Base-by-base conservation (phyloP, 2,113 vertebrate genomes). In the Otis tarda region DNA sequence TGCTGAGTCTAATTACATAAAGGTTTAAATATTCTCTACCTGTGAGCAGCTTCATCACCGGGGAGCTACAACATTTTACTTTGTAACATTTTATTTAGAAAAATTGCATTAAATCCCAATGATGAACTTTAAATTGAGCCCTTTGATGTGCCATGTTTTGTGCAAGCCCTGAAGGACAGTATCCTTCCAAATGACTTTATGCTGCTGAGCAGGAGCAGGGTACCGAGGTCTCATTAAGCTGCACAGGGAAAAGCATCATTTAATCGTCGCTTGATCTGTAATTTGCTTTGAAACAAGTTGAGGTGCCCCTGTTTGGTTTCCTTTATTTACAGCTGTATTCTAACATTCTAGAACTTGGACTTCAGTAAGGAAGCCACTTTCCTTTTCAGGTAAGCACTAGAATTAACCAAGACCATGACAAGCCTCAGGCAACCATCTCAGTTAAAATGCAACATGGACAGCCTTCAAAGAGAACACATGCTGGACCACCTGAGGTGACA, bases 261-360 rank as follows among this genome's bases (percentile, higher is more conserved):
- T 89, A 82, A 70, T 52, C 53, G 63, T n/a, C 41, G 23, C 1
- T 9, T 6, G 12, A 91, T 33, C 69, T 11, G 2, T 11, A 35
- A 21, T 25, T 60, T 79, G 55, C 56, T 60, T 31, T 76, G 28
- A 60, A 91, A 84, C 33, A 65, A 87, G 22, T 7, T 1, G 15
- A 79, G 43, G 23, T 47, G 59, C 12, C 43, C 18, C 65, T 37
- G 21, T 31, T 86, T 41, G 23, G 39, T n/a, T 76, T 39, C 59
- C 55, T 53, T 77, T 83, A 64, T 82, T 91, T 95, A 90, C 50
- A 79, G 69, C 20, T 53, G 13, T 24, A 73, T 64, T 59, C 47
- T 64, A 69, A 80, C 39, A 31, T 87, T 75, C 41, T 21, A 39
- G 41, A 95, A 85, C 61, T 23, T 20, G 31, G 47, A 57, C 18